Evolutionary conservation across 2,797 vertebrate species (phyloP).

Genomic region (Lepus oiostolus): DNA sequence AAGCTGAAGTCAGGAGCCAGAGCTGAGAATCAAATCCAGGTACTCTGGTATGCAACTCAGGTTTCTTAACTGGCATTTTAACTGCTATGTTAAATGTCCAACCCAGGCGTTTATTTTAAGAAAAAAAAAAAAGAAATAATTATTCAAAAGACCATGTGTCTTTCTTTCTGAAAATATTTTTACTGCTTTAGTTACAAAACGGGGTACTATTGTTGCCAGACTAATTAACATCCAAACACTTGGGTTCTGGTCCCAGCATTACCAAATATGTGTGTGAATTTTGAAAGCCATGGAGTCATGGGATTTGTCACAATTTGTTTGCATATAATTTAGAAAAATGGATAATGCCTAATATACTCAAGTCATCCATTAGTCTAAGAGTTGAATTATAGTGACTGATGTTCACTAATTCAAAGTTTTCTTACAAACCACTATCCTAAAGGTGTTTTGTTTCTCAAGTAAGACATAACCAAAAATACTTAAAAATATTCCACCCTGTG

Average conservation of each 20-base stretch:
- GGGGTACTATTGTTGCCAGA: fast-evolving
- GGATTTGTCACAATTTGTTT: not conserved
- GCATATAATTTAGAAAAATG: not conserved
- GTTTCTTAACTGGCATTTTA: no score
- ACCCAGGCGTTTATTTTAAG: not conserved
- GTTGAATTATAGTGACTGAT: not conserved
- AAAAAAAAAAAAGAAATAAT: not conserved
- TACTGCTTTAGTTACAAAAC: not conserved
- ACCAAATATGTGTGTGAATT: not conserved
- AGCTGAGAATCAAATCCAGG: no score
- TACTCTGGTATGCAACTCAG: no score
- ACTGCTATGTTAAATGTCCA: no score
- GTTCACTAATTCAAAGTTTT: not conserved
- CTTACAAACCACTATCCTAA: not conserved
- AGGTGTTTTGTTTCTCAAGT: not conserved
- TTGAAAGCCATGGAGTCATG: not conserved
- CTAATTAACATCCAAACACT: not conserved
- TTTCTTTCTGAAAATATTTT: not conserved
- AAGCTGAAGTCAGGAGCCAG: no score
- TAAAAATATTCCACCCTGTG: not conserved
- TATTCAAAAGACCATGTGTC: not conserved
- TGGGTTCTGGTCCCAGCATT: not conserved
- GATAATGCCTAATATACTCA: not conserved
- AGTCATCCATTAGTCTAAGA: not conserved
- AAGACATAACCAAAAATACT: not conserved